Base-by-base conservation (phyloP, 2,113 vertebrate genomes). In the Lasiurus cinereus region DNA sequence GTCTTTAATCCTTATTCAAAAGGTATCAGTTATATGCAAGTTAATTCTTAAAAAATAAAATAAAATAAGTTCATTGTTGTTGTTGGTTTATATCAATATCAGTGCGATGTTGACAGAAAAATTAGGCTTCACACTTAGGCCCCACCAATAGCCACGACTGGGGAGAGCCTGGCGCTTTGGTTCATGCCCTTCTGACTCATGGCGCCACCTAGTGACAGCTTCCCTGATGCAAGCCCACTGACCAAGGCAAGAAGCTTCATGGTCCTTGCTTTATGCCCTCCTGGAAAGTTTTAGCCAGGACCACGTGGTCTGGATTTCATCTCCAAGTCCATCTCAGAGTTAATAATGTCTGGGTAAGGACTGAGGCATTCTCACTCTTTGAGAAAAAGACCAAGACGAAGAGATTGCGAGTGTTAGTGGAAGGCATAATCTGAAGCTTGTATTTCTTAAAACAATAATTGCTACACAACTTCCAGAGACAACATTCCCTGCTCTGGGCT, bases 191-290 rank as follows among this genome's bases (percentile, higher is more conserved):
- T 19, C 1, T 13, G 43, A 19, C 59, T 91, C 66, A 18, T 6
- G 24, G 43, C 8, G 11, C 72, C 88, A n/a, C 72, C 84, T 94
- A 88, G 54, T 92, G 96, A 59, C 82, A 24, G 19, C 16, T 77
- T 67, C 36, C 21, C 27, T 73, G 66, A 93, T 14, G 69, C 92
- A 94, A 31, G 54, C 46, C 27, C 13, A 27, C 31, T 27, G 69
- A 88, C 52, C 12, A 3, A 4, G 82, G 66, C 43, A 6, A 43
- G 82, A 59, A 18, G 16, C 36, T 12, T 4, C 9, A 8, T 0
- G 9, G 54, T 0, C 36, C 50, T 48, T 27, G 11, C 10, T 39
- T 48, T 36, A 21, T 31, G 21, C 1, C 4, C 12, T 4, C 8
- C 31, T 19, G 1, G 9, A 4, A 29, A 46, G 64, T 59, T 54